These are phyloP conservation scores for Caranx ignobilis DNA, from an alignment of 2,113 vertebrate species.

Conservation along the genomic window DNA sequence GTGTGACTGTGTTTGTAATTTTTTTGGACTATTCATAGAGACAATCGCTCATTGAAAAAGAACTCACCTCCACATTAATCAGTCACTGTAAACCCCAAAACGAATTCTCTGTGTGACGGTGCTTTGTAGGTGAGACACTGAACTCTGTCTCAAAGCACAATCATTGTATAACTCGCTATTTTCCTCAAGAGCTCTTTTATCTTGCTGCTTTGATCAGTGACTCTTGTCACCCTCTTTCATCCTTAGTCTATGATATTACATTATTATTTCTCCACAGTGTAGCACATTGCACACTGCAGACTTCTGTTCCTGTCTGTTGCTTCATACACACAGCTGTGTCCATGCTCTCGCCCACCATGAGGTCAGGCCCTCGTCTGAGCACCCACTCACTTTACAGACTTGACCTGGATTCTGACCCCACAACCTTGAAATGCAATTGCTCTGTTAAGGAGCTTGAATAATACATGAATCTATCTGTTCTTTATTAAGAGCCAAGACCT, in stretches of 20 bases:
- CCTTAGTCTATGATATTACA: constrained; percentile 58
- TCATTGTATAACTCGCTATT: constrained; percentile 49
- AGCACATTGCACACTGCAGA: constrained; percentile 33
- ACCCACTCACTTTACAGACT: constrained; percentile 51
- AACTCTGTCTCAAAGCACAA: constrained; percentile 56
- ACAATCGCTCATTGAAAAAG: constrained; percentile 35
- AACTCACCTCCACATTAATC: constrained; percentile 37
- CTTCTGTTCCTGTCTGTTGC: constrained; percentile 57
- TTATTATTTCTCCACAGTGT: constrained; percentile 65
- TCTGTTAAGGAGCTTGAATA: constrained; percentile 62
- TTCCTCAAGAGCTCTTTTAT: constrained; percentile 66
- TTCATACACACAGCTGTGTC: constrained; percentile 75
- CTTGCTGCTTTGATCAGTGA: constrained; percentile 72
- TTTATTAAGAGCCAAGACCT: constrained; percentile 53
- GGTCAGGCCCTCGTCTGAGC: constrained; percentile 43
- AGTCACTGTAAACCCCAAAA: constrained; percentile 37
- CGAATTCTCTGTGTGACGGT: constrained; percentile 50
- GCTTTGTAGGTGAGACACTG: constrained; percentile 59
- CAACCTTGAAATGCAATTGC: constrained; percentile 55
- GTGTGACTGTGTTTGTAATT: constrained; percentile 2
- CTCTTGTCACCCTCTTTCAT: constrained; percentile 67
- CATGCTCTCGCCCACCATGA: constrained; percentile 19
- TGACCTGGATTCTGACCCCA: constrained; percentile 56
- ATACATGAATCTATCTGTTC: constrained; percentile 58
- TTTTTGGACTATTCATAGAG: constrained; percentile 45